Base-by-base conservation (phyloP, 2,888 invertebrate genomes). In the Chrysolina oricalcia region DNA sequence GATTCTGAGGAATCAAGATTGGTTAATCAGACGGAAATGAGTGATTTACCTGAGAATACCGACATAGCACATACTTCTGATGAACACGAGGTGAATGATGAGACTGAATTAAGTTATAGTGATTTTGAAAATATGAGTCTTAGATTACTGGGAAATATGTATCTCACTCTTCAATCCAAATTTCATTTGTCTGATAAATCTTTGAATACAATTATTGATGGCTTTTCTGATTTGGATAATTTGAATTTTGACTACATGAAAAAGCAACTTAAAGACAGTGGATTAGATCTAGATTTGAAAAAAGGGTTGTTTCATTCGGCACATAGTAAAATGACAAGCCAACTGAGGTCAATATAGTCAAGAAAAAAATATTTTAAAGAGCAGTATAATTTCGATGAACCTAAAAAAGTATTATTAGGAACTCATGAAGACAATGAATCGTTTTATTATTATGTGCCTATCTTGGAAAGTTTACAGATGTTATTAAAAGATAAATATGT, bases 191-290 rank as follows among this genome's bases (percentile, higher is more conserved):
- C 21, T 59, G 59, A 59, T 21, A 59, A 59, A 59, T 59, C 59
- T 59, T 23, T 59, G 59, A 17, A 59, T 21, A 59, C 23, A 59
- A 59, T 59, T 59, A 21, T 59, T 59, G 59, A 59, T 59, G 59
- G 59, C 19, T 59, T 23, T 15, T 59, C 59, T 21, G 59, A 59
- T 21, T 59, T 59, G 21, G 59, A 59, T 59, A 59, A 13, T 17
- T 21, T 59, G 21, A 59, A 59, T 59, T 59, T 23, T 59, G 21
- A 21, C 21, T 59, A 23, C 21, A 59, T 59, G 23, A 59, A 21
- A 13, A 23, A 59, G 13, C 21, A 59, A 59, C 27, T 23, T 21
- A 10, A 23, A 59, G 27, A 59, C 27, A 59, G 59, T 59, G 59
- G 23, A 23, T 5, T 59, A 21, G 23, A 59, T 59, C 23, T 59